Evolutionary conservation across 2,888 invertebrate species (phyloP).

Genomic region (Lycia hirtaria): DNA sequence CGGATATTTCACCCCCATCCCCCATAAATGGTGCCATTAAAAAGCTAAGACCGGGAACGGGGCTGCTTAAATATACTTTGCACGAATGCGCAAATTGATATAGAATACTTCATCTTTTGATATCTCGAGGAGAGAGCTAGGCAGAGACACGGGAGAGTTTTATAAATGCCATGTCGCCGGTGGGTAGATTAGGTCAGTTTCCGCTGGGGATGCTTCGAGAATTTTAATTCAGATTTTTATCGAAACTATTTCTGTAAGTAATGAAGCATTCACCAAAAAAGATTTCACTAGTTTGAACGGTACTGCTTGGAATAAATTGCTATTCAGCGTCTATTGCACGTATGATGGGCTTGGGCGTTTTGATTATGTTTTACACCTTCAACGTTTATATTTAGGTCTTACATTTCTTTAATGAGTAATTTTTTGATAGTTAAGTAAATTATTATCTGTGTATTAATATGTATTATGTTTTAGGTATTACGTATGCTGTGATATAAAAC

Average conservation of each 20-base stretch:
- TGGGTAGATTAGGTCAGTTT: conserved; percentile 21
- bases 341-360: too few relatives aligned
- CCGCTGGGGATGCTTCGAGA: conserved; percentile 6
- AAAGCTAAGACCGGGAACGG: conserved; percentile 71
- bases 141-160: conserved; percentile 45
- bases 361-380: too few relatives aligned
- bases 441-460: too few relatives aligned
- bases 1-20: conserved; percentile 67
- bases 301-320: too few relatives aligned
- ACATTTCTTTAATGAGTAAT: too few relatives aligned
- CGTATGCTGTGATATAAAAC: too few relatives aligned
- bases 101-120: conserved; percentile 77
- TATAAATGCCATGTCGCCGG: conserved; percentile 33
- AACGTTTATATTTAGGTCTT: too few relatives aligned
- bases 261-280: background rate
- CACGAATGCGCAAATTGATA: conserved; percentile 82
- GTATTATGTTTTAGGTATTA: too few relatives aligned
- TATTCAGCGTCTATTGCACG: too few relatives aligned
- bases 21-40: conserved; percentile 76
- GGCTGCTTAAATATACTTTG: conserved; percentile 78
- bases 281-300: too few relatives aligned
- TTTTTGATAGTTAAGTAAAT: too few relatives aligned
- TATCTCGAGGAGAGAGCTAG: conserved; percentile 54
- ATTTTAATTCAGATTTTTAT: conserved; percentile 7
- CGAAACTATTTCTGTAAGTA: background rate